Conservation (phyloP, 2,113 vertebrate species). For the Lophochroa leadbeateri region DNA sequence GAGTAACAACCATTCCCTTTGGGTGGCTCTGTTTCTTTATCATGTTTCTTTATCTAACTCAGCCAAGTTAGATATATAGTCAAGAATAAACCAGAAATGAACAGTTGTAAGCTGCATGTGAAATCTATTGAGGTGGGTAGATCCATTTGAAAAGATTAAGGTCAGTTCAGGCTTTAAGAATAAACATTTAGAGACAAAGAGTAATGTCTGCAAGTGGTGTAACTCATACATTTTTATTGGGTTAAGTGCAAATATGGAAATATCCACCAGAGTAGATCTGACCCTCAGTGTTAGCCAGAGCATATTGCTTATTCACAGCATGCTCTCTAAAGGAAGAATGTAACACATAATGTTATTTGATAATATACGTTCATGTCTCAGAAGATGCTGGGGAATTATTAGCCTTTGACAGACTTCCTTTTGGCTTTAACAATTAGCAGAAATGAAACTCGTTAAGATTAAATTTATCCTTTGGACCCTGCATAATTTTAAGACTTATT, state of each 20-base stretch:
- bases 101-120: not conserved
- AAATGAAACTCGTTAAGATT: not conserved
- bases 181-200: not conserved
- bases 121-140: not conserved
- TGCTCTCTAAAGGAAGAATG: not conserved
- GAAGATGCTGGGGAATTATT: not conserved
- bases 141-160: not conserved
- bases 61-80: not conserved
- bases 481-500: not conserved
- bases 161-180: not conserved
- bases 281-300: not conserved
- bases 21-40: not conserved
- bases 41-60: not conserved
- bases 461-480: not conserved
- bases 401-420: not conserved
- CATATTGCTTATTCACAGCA: conserved; percentile 5
- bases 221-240: not conserved
- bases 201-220: not conserved
- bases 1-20: not conserved
- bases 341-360: not conserved
- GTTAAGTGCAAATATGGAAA: not conserved
- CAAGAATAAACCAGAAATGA: not conserved
- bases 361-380: not conserved
- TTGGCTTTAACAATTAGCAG: conserved; percentile 3
- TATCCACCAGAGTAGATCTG: not conserved